Base-by-base conservation (phyloP, 1,140 invertebrate genomes). In the Papilio xuthus region DNA sequence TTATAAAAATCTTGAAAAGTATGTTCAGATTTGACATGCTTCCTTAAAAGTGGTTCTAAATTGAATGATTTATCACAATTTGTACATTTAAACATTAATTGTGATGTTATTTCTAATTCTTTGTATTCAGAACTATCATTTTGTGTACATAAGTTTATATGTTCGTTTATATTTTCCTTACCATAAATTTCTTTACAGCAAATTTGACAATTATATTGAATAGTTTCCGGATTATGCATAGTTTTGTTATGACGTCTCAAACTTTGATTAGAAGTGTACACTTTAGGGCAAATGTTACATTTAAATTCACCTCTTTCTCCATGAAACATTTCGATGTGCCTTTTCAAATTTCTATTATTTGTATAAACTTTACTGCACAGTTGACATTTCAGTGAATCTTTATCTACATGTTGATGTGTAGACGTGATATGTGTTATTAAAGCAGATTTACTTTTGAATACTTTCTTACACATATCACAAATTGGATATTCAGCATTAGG, bases 181-280 rank as follows among this genome's bases (percentile, higher is more conserved):
- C 85, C 85, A 4, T 78, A 20, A n/a, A 87, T 77, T 1, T 71
- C 44, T 78, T 83, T 88, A 10, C 18, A 53, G 44, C 87, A 89
- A n/a, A 41, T 75, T 20, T 84, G 77, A 32, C 89, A 90, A 1
- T 28, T 78, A 4, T 77, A 79, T 15, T 82, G 75, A 0, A 83
- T 79, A 20, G 78, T 78, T 0, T 87, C 82, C 0, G 73, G 73
- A 8, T 56, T 81, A 50, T 92, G 89, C 0, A 73, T 74, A 0
- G 84, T 83, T 23, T 79, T 56, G 0, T 80, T 76, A 72, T 93
- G 91, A 0, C 89, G 78, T 78, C 82, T 81, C 13, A 92, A 82
- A 73, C 89, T 91, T 28, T 91, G 89, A 78, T 90, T 90, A 0
- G 90, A 90, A 0, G 84, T 86, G 47, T 91, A 93, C 0, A 85